These are phyloP conservation scores for Aphelocoma californica DNA, from an alignment of 2,797 vertebrate species.

Conservation along the genomic window DNA sequence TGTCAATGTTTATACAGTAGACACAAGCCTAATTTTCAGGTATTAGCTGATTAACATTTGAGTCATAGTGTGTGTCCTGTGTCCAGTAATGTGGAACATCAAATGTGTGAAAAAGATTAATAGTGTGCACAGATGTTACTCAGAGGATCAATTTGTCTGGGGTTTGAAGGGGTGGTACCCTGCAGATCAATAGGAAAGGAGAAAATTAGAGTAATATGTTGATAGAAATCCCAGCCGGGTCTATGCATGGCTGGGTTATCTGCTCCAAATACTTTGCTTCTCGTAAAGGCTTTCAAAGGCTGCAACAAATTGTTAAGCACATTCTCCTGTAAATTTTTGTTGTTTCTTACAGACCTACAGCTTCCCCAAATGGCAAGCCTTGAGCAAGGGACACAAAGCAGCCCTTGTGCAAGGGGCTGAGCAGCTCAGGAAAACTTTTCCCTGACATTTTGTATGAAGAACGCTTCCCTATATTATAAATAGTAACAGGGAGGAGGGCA, in stretches of 20 bases:
- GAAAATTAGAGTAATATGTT: conserved; percentile 71
- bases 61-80: conserved; percentile 67
- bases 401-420: not conserved
- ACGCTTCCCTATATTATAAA: not conserved
- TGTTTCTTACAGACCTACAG: conserved; percentile 7
- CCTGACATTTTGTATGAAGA: not conserved
- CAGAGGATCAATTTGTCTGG: conserved; percentile 73
- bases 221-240: conserved; percentile 49
- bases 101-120: conserved; percentile 74
- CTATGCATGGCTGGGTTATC: conserved; percentile 52
- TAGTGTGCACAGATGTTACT: conserved; percentile 74
- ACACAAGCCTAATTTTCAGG: conserved; percentile 69
- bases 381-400: conserved; percentile 18
- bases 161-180: conserved; percentile 69
- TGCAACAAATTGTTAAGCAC: conserved; percentile 3
- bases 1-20: conserved; percentile 71
- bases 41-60: conserved; percentile 73
- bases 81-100: conserved; percentile 72
- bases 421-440: conserved; percentile 27
- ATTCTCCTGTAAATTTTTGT: conserved; percentile 5
- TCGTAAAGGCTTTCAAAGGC: conserved; percentile 31
- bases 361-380: conserved; percentile 18
- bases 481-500: conserved; percentile 38
- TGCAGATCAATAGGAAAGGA: conserved; percentile 66
- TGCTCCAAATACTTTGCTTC: conserved; percentile 42